Percentiles rank a stretch among this genome's conserved stretches.
These are phyloP conservation scores for Harpagifer antarcticus DNA, from an alignment of 2,797 vertebrate genomes.

Conservation along the genomic window DNA sequence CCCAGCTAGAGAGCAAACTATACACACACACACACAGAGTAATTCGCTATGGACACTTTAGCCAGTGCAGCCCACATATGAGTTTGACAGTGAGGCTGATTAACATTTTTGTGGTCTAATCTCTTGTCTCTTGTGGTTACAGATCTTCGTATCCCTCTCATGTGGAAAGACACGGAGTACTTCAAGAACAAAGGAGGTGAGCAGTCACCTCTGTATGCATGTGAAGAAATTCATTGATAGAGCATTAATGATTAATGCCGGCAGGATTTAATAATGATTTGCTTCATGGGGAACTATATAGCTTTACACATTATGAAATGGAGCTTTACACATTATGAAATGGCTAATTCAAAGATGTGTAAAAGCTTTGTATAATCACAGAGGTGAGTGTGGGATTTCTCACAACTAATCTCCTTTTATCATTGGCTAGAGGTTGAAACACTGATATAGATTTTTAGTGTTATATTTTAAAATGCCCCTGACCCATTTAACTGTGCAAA, in stretches of 20 bases:
- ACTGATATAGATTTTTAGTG: slow-evolving; percentile 6
- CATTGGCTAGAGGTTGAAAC: neutral
- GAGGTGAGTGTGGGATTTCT: slow-evolving; percentile 9
- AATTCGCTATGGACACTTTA: slow-evolving; percentile 33
- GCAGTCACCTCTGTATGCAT: slow-evolving; percentile 27
- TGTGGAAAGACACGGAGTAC: slow-evolving; percentile 99
- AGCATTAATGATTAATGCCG: slow-evolving; percentile 44
- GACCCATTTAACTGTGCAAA: slow-evolving; percentile 13
- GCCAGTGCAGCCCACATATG: slow-evolving; percentile 11
- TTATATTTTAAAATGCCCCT: slow-evolving; percentile 6
- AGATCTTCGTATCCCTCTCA: slow-evolving; percentile 96
- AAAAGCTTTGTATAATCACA: slow-evolving; percentile 4
- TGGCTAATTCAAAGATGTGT: slow-evolving; percentile 9
- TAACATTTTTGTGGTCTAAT: slow-evolving; percentile 63
- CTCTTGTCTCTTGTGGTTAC: slow-evolving; percentile 59
- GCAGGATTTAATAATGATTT: slow-evolving; percentile 47
- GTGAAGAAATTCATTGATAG: slow-evolving; percentile 33
- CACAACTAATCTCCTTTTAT: slow-evolving; percentile 11
- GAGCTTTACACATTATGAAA: too few relatives aligned
- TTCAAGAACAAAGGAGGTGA: slow-evolving; percentile 98
- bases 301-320: too few relatives aligned
- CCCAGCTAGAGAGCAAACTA: slow-evolving; percentile 39
- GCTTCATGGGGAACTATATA: neutral
- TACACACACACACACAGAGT: slow-evolving; percentile 18
- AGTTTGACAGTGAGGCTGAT: slow-evolving; percentile 33